A percentile compares a stretch with the other conserved stretches of the same genome.
phyloP scores from a whole-genome alignment of 1,140 invertebrate species.

The Chrysopa pallens region DNA sequence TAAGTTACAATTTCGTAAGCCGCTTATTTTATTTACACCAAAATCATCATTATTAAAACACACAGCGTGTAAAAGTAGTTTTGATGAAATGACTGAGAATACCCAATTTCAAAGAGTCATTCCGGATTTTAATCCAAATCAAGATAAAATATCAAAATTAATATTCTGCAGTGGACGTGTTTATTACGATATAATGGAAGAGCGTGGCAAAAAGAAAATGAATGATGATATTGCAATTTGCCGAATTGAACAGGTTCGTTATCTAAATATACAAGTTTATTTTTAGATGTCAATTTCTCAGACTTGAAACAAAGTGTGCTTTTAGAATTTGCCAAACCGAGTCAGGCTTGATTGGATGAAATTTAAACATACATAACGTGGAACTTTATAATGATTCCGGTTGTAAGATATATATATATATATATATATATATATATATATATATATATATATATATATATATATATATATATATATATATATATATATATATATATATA shows the following conservation, averaged over 20 bases:
- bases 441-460: too few species aligned
- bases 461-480: too few species aligned
- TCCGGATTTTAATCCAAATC: slow-evolving; percentile 35
- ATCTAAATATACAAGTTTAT: too few species aligned
- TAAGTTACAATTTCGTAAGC: slow-evolving; percentile 62
- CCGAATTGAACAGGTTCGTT: slow-evolving; percentile 60
- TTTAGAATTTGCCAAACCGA: too few species aligned
- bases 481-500: too few species aligned
- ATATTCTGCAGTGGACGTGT: slow-evolving; percentile 70
- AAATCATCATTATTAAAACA: slow-evolving; percentile 60
- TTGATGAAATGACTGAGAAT: slow-evolving; percentile 45
- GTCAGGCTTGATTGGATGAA: too few species aligned
- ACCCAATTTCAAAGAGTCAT: slow-evolving; percentile 32
- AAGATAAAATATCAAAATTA: slow-evolving; percentile 44
- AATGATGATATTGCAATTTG: slow-evolving; percentile 54
- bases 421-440: too few species aligned
- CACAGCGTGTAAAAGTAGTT: slow-evolving; percentile 45
- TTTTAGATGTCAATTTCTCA: too few species aligned
- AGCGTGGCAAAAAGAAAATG: slow-evolving; percentile 41
- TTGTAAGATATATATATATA: too few species aligned
- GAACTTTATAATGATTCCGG: too few species aligned
- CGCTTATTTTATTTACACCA: slow-evolving; percentile 62
- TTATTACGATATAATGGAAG: slow-evolving; percentile 62
- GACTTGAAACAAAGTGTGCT: too few species aligned
- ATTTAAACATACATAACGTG: too few species aligned